phyloP scores from a whole-genome alignment of 2,888 invertebrate genomes.

The Antheraea yamamai region DNA sequence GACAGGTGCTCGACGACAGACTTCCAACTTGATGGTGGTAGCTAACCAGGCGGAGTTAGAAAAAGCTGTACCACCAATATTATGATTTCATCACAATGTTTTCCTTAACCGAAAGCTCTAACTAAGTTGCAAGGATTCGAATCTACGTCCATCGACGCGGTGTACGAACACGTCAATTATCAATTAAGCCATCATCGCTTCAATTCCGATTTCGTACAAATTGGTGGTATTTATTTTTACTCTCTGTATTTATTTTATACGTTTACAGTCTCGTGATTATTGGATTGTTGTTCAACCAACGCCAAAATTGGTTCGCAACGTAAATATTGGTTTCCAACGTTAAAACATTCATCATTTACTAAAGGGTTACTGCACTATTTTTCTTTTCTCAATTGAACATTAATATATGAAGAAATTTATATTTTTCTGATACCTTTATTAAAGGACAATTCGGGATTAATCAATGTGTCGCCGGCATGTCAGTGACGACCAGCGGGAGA shows the following conservation, averaged over 20 bases:
- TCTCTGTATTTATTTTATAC: background rate
- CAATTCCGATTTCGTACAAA: background rate
- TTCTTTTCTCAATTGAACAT: background rate
- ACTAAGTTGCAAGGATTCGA: too few species aligned
- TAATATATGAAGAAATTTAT: background rate
- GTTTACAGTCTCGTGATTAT: background rate
- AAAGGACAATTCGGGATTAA: background rate
- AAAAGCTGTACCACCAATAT: too few species aligned
- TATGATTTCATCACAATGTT: too few species aligned
- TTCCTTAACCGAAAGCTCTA: too few species aligned
- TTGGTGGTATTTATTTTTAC: background rate
- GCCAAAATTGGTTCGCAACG: background rate
- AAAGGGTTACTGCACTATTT: background rate
- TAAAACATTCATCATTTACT: background rate
- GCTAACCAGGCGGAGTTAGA: too few species aligned
- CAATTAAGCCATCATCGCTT: too few species aligned
- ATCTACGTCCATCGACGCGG: too few species aligned
- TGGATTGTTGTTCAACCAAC: background rate
- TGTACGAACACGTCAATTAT: too few species aligned
- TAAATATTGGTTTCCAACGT: background rate
- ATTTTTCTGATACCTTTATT: background rate
- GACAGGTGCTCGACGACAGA: too few species aligned
- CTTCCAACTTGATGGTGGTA: too few species aligned
- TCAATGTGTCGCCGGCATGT: too few species aligned
- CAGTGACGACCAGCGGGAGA: too few species aligned